Percentiles rank a stretch among this genome's conserved stretches.
These are phyloP conservation scores for Cranoglanis bouderius DNA, from an alignment of 2,113 vertebrate species.

Conservation along the genomic window DNA sequence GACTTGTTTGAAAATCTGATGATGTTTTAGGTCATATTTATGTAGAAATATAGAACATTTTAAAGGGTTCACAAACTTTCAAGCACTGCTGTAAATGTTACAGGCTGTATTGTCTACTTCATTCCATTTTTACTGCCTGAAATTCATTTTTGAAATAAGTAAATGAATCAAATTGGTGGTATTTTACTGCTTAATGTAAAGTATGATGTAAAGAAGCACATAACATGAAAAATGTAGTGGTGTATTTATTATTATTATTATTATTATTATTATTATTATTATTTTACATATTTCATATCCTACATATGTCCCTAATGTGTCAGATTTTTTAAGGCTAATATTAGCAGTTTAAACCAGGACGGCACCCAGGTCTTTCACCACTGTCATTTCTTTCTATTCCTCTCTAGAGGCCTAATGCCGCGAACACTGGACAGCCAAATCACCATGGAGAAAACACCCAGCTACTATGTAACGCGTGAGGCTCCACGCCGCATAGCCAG, in stretches of 20 bases:
- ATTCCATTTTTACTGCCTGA: neutral
- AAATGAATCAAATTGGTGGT: neutral
- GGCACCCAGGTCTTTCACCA: neutral
- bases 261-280: neutral
- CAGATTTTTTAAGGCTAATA: neutral
- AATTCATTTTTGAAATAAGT: neutral
- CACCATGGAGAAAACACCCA: constrained; percentile 95
- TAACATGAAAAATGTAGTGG: neutral
- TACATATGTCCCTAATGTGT: neutral
- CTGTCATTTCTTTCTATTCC: constrained; percentile 50
- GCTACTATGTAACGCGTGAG: constrained; percentile 93
- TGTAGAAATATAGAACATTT: too few relatives aligned
- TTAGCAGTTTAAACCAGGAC: neutral
- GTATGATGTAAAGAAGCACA: neutral
- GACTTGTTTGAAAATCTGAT: too few relatives aligned
- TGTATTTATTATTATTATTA: neutral
- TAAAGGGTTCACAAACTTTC: too few relatives aligned
- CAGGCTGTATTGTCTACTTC: neutral
- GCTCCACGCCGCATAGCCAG: constrained; percentile 85
- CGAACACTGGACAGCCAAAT: constrained; percentile 89
- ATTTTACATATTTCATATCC: neutral
- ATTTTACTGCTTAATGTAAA: constrained; percentile 3
- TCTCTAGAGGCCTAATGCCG: constrained; percentile 88
- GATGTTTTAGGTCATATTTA: too few relatives aligned
- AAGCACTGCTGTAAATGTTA: too few relatives aligned